A percentile compares a stretch with the other conserved stretches of the same genome.
phyloP scores from a whole-genome alignment of 2,888 invertebrate species.

The Melipona beecheii region DNA sequence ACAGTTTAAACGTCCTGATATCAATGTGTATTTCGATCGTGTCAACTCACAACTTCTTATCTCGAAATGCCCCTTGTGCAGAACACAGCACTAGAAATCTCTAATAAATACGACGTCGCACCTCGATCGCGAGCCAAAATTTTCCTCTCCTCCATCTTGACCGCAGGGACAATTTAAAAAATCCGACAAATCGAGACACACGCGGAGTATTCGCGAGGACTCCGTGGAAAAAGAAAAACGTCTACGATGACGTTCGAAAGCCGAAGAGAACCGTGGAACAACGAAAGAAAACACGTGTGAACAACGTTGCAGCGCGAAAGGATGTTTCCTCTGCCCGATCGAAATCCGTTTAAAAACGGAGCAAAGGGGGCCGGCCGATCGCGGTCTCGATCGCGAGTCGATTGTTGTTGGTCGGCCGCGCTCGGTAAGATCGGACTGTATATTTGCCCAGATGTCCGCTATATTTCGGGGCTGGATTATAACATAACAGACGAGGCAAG shows the following conservation, averaged over 20 bases:
- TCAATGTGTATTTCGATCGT: too few species aligned
- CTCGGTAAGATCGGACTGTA: conserved; percentile 44
- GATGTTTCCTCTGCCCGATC: neutral
- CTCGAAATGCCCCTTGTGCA: too few species aligned
- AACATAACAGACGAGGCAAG: conserved; percentile 61
- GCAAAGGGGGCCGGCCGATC: neutral
- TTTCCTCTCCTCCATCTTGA: too few species aligned
- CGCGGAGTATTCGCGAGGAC: neutral
- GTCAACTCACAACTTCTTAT: too few species aligned
- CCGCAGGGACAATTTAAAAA: neutral
- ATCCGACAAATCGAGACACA: neutral
- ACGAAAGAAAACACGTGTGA: neutral
- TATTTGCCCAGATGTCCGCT: conserved; percentile 52
- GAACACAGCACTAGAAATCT: too few species aligned
- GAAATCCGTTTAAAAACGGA: conserved; percentile 1
- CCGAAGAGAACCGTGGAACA: neutral
- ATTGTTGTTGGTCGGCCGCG: conserved; percentile 27
- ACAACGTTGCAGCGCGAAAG: neutral
- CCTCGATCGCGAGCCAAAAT: too few species aligned
- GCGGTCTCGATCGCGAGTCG: conserved; percentile 5
- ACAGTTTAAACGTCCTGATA: too few species aligned
- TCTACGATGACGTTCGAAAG: too few species aligned
- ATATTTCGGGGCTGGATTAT: conserved; percentile 48
- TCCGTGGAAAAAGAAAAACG: too few species aligned
- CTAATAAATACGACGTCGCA: neutral